Evolutionary conservation across 2,888 invertebrate species (phyloP).

Genomic region (Apomyelois bistriatella): DNA sequence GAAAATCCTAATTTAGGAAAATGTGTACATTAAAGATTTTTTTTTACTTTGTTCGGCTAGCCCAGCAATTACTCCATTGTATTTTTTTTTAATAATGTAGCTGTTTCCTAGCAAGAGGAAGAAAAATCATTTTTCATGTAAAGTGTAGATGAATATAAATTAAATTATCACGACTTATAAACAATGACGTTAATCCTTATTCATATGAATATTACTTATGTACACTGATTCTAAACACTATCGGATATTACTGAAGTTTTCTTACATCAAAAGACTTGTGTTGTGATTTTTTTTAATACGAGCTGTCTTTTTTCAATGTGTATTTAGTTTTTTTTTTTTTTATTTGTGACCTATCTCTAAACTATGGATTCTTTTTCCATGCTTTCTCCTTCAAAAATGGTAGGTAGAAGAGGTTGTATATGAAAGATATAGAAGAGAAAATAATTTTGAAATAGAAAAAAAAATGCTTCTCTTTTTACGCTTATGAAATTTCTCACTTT

Average conservation of each 20-base stretch:
- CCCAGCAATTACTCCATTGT: too few relatives aligned
- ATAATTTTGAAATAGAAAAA: constrained; percentile 27
- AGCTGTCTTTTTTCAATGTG: constrained; percentile 29
- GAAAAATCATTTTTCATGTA: too few relatives aligned
- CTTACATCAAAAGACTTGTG: not conserved
- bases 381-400: constrained; percentile 78
- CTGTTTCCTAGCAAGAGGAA: too few relatives aligned
- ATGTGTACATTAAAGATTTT: too few relatives aligned
- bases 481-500: constrained; percentile 19
- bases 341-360: constrained; percentile 49
- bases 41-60: too few relatives aligned
- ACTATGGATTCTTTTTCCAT: constrained; percentile 77
- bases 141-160: constrained; percentile 8
- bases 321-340: constrained; percentile 35
- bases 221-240: not conserved
- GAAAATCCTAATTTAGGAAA: too few relatives aligned
- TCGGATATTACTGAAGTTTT: not conserved
- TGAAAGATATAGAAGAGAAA: constrained; percentile 51
- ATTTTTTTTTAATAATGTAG: too few relatives aligned
- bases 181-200: constrained; percentile 6
- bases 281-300: constrained; percentile 9
- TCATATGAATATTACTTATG: not conserved
- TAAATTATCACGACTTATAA: constrained; percentile 8
- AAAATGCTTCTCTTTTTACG: constrained; percentile 31
- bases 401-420: constrained; percentile 80